Evolutionary conservation across 1,140 invertebrate genomes (phyloP).

Genomic region (Yoshiicerus persimilis): DNA sequence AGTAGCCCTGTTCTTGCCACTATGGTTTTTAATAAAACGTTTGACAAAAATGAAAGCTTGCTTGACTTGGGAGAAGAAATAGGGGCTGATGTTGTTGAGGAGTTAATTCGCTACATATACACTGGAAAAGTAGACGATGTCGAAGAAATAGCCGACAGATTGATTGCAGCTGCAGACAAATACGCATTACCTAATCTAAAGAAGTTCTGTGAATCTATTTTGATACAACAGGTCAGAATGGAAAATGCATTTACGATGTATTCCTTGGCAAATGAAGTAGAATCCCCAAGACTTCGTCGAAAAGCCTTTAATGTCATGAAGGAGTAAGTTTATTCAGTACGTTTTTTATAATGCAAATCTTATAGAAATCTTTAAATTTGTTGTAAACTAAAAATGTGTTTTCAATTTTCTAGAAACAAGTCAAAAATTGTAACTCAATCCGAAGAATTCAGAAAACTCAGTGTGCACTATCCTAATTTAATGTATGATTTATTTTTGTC

Average conservation of each 20-base stretch:
- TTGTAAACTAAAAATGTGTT: neutral
- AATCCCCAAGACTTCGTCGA: slow-evolving; percentile 10
- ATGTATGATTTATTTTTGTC: slow-evolving; percentile 46
- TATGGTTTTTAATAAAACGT: slow-evolving; percentile 38
- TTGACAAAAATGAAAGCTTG: slow-evolving; percentile 37
- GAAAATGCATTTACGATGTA: slow-evolving; percentile 44
- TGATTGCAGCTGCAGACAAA: slow-evolving; percentile 30
- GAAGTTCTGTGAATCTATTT: slow-evolving; percentile 27
- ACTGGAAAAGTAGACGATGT: slow-evolving; percentile 37
- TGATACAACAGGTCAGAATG: slow-evolving; percentile 25
- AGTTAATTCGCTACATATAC: slow-evolving; percentile 43
- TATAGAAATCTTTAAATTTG: neutral
- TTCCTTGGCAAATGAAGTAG: slow-evolving; percentile 11
- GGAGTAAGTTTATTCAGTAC: slow-evolving; percentile 20
- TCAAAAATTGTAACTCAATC: slow-evolving; percentile 33
- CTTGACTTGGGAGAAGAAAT: slow-evolving; percentile 35
- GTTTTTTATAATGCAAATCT: neutral
- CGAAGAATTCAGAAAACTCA: slow-evolving; percentile 38
- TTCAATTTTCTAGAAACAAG: slow-evolving; percentile 39
- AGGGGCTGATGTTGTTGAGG: slow-evolving; percentile 36
- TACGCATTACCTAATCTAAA: slow-evolving; percentile 39
- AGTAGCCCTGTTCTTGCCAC: slow-evolving; percentile 41
- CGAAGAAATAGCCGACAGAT: slow-evolving; percentile 32
- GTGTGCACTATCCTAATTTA: slow-evolving; percentile 35
- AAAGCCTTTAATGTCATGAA: slow-evolving; percentile 39